These are phyloP conservation scores for Metopia argyrocephala DNA, from an alignment of 2,888 invertebrate species.

Conservation along the genomic window DNA sequence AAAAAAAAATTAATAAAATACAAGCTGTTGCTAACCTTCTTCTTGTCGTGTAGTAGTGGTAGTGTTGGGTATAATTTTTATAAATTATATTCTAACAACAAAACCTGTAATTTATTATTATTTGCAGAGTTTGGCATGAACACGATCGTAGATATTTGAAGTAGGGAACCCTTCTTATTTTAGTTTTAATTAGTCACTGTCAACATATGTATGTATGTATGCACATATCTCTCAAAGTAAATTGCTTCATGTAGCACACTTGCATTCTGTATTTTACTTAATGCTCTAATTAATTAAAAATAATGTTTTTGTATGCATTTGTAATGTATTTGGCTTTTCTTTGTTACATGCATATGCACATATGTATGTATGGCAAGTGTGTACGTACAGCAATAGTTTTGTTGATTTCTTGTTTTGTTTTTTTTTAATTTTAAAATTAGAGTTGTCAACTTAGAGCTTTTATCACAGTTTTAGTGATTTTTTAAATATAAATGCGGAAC, in stretches of 20 bases:
- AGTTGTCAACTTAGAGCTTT: too few relatives aligned
- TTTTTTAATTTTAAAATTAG: too few relatives aligned
- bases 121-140: neutral
- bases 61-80: too few relatives aligned
- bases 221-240: neutral
- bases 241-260: neutral
- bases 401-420: too few relatives aligned
- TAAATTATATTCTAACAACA: too few relatives aligned
- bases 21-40: constrained; percentile 57
- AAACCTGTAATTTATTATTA: neutral
- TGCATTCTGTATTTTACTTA: constrained; percentile 4
- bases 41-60: neutral
- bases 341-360: neutral
- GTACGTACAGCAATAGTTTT: neutral
- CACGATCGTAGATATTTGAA: neutral
- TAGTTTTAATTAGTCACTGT: too few relatives aligned
- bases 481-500: too few relatives aligned
- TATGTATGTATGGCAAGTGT: neutral
- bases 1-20: constrained; percentile 20
- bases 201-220: neutral
- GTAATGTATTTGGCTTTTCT: neutral
- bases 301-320: constrained; percentile 31
- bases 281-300: constrained; percentile 47
- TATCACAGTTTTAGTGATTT: too few relatives aligned
- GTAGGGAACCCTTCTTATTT: too few relatives aligned